These are phyloP conservation scores for Papilio aristodemus DNA, from an alignment of 1,140 invertebrate species.

Conservation along the genomic window DNA sequence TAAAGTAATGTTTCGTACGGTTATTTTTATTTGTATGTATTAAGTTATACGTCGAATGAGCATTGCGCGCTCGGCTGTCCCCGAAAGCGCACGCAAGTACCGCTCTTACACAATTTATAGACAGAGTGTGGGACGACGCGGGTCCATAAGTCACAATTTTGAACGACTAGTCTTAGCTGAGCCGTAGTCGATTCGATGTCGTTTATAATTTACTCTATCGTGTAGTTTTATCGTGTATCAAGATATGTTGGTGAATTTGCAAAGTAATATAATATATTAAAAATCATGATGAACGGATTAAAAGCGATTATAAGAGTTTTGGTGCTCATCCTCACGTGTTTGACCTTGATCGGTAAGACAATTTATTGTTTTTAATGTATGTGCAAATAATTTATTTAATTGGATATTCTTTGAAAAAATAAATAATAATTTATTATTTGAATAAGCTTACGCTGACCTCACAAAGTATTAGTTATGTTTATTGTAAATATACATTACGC, in stretches of 20 bases:
- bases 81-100: conserved; percentile 61
- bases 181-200: conserved; percentile 55
- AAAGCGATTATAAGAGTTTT: conserved; percentile 48
- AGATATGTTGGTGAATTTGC: conserved; percentile 56
- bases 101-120: conserved; percentile 32
- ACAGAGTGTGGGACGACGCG: conserved; percentile 35
- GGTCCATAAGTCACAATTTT: conserved; percentile 48
- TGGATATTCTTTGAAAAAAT: not conserved
- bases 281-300: conserved; percentile 53
- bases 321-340: conserved; percentile 49
- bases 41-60: conserved; percentile 43
- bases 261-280: conserved; percentile 40
- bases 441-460: conserved; percentile 9
- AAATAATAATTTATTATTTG: not conserved
- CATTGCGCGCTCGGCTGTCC: conserved; percentile 68
- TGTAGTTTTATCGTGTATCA: conserved; percentile 40
- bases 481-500: conserved; percentile 9
- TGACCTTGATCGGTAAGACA: conserved; percentile 56
- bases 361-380: conserved; percentile 24
- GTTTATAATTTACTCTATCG: conserved; percentile 33
- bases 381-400: not conserved
- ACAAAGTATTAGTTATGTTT: conserved; percentile 11
- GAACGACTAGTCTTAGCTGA: conserved; percentile 55
- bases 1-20: conserved; percentile 38
- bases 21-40: conserved; percentile 38